Base-by-base conservation (phyloP, 2,888 invertebrate species). In the Trachelus stipa region DNA sequence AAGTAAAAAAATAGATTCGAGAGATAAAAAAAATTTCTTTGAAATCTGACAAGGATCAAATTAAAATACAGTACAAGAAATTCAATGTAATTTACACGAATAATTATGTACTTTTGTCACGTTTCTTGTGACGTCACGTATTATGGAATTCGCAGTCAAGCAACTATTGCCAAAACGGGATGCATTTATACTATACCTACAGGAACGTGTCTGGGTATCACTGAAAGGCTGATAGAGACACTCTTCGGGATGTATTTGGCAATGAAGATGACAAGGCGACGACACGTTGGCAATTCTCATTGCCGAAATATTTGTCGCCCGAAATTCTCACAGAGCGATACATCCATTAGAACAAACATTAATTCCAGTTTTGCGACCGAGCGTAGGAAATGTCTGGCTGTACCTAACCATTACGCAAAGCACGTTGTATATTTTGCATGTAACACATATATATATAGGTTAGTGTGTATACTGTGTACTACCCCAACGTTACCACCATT, bases 291-390 rank as follows among this genome's bases (percentile, higher is more conserved):
- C 56, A 56, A 56, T 56, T 56, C 56, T 56, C 56, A 56, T 56
- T 56, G 56, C 56, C 56, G 56, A 56, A 56, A 23, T 23, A 56
- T 56, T 56, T 23, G 23, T 56, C 56, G 56, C 1, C 23, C 56
- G 56, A 40, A 56, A 56, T 12, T 56, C 23, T 56, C 56, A 56
- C 56, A 23, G 79, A 81, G 84, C 81, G 80, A 78, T 84, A 77
- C 80, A 79, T 82, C 83, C 79, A 80, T 85, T 81, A 82, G 84
- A 83, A 82, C 79, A 82, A 85, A 84, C 82, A 79, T 84, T 85
- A 84, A 82, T 83, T 76, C 80, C 79, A 79, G 34, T 73, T 73
- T 75, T 73, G 69, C 76, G 74, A 68, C 37, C 75, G 12, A 68
- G 15, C 40, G 77, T 69, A 79, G 77, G 81, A 79, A 82, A 84